phyloP scores from a whole-genome alignment of 1,140 invertebrate genomes.

The Araneus ventricosus region DNA sequence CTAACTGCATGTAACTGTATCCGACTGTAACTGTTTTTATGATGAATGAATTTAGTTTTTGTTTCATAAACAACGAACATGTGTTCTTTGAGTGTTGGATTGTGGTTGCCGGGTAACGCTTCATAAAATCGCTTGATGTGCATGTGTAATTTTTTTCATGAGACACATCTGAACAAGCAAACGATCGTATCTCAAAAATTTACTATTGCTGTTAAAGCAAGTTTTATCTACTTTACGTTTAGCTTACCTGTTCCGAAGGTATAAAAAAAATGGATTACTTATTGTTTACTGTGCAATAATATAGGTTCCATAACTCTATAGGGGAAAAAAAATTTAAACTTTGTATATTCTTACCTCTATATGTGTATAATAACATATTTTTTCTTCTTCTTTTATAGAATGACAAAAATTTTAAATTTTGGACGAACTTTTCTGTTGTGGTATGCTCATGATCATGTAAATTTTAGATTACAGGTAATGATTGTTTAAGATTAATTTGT shows the following conservation, averaged over 20 bases:
- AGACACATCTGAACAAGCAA: not conserved
- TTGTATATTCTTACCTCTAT: too few relatives aligned
- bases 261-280: too few relatives aligned
- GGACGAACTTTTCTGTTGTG: constrained; percentile 62
- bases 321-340: too few relatives aligned
- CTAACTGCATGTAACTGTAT: not conserved
- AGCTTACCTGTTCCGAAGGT: too few relatives aligned
- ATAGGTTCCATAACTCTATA: too few relatives aligned
- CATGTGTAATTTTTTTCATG: not conserved
- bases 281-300: too few relatives aligned
- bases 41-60: not conserved
- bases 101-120: not conserved
- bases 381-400: not conserved
- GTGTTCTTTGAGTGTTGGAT: not conserved
- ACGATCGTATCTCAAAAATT: not conserved
- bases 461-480: constrained; percentile 61
- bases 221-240: not conserved
- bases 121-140: not conserved
- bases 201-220: not conserved
- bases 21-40: not conserved
- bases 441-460: constrained; percentile 61
- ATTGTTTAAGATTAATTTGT: not conserved
- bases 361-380: too few relatives aligned
- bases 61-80: not conserved
- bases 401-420: constrained; percentile 62